phyloP scores from a whole-genome alignment of 2,113 vertebrate genomes.

The Chlamydotis undulata region DNA sequence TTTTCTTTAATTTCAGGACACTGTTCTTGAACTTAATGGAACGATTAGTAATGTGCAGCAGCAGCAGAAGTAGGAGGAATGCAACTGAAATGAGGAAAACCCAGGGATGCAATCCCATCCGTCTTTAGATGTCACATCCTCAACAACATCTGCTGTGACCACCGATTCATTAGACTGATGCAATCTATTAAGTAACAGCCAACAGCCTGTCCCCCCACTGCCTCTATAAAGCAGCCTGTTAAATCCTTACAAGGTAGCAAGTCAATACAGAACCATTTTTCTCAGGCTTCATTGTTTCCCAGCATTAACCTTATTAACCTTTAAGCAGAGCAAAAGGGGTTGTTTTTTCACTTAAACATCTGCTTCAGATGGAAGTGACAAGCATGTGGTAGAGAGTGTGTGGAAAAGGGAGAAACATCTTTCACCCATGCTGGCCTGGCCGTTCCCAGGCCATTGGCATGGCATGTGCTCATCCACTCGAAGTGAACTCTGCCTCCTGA shows the following conservation, averaged over 20 bases:
- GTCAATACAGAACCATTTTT: constrained; percentile 55
- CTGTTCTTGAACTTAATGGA: background rate
- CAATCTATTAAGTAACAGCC: constrained; percentile 15
- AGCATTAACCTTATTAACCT: constrained; percentile 52
- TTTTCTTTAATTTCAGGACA: background rate
- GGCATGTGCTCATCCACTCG: background rate
- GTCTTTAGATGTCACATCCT: constrained; percentile 1
- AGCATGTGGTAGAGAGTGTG: rapidly evolving
- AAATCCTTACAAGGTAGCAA: background rate
- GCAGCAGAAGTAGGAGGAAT: background rate
- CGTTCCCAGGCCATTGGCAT: background rate
- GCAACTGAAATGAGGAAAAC: background rate
- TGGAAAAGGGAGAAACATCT: background rate
- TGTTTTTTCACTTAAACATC: background rate
- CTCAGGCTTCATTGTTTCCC: constrained; percentile 9
- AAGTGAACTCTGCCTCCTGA: background rate
- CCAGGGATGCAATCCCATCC: background rate
- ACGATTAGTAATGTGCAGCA: background rate
- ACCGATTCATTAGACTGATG: constrained; percentile 26
- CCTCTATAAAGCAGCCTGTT: background rate
- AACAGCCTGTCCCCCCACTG: background rate
- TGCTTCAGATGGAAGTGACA: background rate
- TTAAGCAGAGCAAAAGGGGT: background rate
- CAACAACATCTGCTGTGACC: background rate
- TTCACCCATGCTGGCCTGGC: background rate